Percentiles rank a stretch among this genome's conserved stretches.
These are phyloP conservation scores for Pantelozetes paolii DNA, from an alignment of 2,888 invertebrate species.

Conservation along the genomic window DNA sequence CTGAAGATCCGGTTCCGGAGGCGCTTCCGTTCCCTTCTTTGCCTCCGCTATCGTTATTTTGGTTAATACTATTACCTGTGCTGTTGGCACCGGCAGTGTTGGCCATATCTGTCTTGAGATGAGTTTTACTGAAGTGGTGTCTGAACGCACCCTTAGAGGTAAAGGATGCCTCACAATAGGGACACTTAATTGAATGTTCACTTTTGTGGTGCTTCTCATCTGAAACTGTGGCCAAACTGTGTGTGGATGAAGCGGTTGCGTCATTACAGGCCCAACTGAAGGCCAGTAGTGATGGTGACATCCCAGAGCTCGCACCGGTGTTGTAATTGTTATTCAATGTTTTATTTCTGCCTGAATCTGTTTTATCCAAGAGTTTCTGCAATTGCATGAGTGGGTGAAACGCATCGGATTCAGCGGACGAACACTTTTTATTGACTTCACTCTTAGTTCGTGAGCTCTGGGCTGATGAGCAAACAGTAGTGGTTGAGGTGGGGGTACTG, in stretches of 20 bases:
- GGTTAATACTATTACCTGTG: slow-evolving; percentile 40
- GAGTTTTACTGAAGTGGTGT: slow-evolving; percentile 92
- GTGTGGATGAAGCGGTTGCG: slow-evolving; percentile 57
- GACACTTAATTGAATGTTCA: slow-evolving; percentile 72
- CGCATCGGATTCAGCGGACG: slow-evolving; percentile 2
- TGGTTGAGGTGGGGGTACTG: not conserved
- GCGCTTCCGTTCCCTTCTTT: slow-evolving; percentile 56
- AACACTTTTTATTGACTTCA: not conserved
- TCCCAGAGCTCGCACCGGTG: not conserved
- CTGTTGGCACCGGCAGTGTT: slow-evolving; percentile 25
- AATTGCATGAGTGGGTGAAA: slow-evolving; percentile 83
- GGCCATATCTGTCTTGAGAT: slow-evolving; percentile 82
- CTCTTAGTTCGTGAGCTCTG: slow-evolving; percentile 9
- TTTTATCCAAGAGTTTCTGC: slow-evolving; percentile 92
- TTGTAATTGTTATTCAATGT: slow-evolving; percentile 39
- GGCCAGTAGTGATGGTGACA: slow-evolving; percentile 62
- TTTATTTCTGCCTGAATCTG: slow-evolving; percentile 60
- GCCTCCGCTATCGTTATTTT: slow-evolving; percentile 55
- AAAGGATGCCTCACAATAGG: slow-evolving; percentile 90
- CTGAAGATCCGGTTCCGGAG: slow-evolving; percentile 59
- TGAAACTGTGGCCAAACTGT: not conserved
- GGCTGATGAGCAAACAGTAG: not conserved
- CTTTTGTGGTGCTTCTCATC: slow-evolving; percentile 30
- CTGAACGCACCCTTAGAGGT: slow-evolving; percentile 94
- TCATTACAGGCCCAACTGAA: slow-evolving; percentile 94